Conservation (phyloP, 2,888 invertebrate genomes). For the Drosophila neotestacea region DNA sequence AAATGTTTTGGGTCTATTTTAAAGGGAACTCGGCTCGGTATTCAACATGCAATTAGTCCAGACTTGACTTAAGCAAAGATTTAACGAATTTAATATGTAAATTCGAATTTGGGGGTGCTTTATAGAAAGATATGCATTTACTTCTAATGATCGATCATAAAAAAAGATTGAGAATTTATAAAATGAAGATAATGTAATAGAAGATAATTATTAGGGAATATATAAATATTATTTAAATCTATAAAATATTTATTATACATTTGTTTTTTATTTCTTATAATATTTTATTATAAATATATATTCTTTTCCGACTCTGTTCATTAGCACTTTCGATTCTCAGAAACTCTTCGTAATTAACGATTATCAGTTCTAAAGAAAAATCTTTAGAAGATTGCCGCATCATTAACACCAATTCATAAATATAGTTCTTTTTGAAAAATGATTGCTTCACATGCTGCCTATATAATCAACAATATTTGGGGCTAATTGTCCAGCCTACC, state of each 20-base stretch:
- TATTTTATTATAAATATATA: neutral
- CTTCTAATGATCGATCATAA: neutral
- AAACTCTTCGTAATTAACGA: slow-evolving; percentile 26
- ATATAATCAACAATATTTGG: slow-evolving; percentile 36
- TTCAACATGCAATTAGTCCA: slow-evolving; percentile 59
- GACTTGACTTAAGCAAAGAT: neutral
- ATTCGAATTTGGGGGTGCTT: neutral
- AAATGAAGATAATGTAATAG: neutral
- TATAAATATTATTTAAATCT: no score
- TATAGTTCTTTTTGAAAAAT: slow-evolving; percentile 50
- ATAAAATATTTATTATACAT: no score
- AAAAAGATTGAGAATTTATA: neutral
- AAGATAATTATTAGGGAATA: no score
- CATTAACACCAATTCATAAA: slow-evolving; percentile 53
- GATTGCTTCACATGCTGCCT: slow-evolving; percentile 39
- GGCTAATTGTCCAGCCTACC: slow-evolving; percentile 47
- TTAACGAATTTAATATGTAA: neutral
- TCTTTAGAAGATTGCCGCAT: slow-evolving; percentile 17
- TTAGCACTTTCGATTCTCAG: slow-evolving; percentile 27
- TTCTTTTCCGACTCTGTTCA: neutral
- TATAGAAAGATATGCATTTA: neutral
- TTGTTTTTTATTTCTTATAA: neutral
- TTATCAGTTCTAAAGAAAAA: slow-evolving; percentile 30
- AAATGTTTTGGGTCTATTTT: slow-evolving; percentile 4
- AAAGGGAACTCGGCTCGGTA: neutral